Percentiles rank a stretch among this genome's conserved stretches.
Evolutionary conservation across 2,113 vertebrate species (phyloP).

Genomic region (Trogon melanurus): DNA sequence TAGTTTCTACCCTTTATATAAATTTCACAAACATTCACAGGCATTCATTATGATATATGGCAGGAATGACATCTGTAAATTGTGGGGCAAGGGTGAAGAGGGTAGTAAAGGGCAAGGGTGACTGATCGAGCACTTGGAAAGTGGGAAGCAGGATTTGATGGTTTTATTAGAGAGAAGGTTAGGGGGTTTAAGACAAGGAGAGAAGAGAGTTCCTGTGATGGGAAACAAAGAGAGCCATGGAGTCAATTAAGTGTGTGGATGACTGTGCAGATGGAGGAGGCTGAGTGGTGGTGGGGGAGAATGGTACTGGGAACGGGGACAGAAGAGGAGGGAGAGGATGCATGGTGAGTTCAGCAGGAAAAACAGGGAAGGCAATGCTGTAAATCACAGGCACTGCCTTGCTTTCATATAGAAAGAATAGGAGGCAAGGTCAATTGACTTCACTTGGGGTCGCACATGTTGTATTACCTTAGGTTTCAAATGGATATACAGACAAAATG

Average conservation of each 20-base stretch:
- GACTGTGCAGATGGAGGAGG: not conserved
- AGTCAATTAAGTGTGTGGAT: constrained; percentile 1
- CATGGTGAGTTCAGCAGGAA: not conserved
- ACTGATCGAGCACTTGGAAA: constrained; percentile 8
- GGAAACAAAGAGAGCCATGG: not conserved
- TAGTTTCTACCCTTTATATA: constrained; percentile 4
- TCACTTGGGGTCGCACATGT: not conserved
- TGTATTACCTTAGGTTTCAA: not conserved
- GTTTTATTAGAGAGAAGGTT: constrained; percentile 64
- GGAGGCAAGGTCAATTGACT: not conserved
- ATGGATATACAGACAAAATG: not conserved
- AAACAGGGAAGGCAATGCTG: not conserved
- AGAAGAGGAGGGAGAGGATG: not conserved
- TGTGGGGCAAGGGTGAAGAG: not conserved
- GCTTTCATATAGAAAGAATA: not conserved
- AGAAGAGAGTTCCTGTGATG: constrained; percentile 30
- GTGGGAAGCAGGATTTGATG: constrained; percentile 29
- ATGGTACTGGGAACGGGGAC: not conserved
- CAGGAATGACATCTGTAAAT: constrained; percentile 11
- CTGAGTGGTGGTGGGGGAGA: not conserved
- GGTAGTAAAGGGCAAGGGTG: constrained; percentile 10
- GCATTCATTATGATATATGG: constrained; percentile 18
- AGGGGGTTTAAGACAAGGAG: constrained; percentile 22
- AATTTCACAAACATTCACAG: not conserved
- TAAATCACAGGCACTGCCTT: constrained; percentile 27